These are phyloP conservation scores for Ambastaia sidthimunki DNA, from an alignment of 2,797 vertebrate genomes.

Conservation along the genomic window DNA sequence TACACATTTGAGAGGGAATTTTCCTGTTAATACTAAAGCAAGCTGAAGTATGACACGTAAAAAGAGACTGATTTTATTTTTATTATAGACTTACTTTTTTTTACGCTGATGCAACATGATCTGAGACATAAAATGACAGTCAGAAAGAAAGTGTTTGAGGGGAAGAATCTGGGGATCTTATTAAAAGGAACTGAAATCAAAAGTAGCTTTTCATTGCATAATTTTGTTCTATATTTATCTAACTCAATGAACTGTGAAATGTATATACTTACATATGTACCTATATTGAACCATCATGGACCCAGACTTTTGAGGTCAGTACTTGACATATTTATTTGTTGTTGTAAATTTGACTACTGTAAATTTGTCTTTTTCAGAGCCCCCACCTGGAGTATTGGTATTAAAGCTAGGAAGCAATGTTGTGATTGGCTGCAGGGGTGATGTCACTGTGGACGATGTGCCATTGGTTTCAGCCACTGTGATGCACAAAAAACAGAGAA, in stretches of 20 bases:
- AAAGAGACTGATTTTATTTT: no score
- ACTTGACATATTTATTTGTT: no score
- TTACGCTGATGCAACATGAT: not conserved
- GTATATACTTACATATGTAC: not conserved
- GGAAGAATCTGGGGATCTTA: slow-evolving; percentile 13
- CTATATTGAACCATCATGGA: not conserved
- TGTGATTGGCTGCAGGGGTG: slow-evolving; percentile 70
- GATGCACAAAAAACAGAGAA: slow-evolving; percentile 12
- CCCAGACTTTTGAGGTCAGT: no score
- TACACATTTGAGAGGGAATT: not conserved
- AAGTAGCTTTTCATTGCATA: slow-evolving; percentile 45
- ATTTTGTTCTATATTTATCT: slow-evolving; percentile 55
- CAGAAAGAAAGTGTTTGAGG: not conserved
- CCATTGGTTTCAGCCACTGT: slow-evolving; percentile 45
- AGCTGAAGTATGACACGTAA: no score
- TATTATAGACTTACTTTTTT: not conserved
- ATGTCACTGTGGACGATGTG: slow-evolving; percentile 67
- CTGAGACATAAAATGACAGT: not conserved
- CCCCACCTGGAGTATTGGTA: slow-evolving; percentile 67
- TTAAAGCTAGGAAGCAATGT: slow-evolving; percentile 66
- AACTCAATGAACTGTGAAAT: slow-evolving; percentile 48
- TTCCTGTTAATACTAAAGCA: not conserved
- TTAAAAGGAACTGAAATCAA: slow-evolving; percentile 60
- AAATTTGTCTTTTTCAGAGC: slow-evolving; percentile 60
- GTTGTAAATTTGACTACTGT: not conserved